phyloP scores from a whole-genome alignment of 2,797 vertebrate genomes.

The Botia kubotai region DNA sequence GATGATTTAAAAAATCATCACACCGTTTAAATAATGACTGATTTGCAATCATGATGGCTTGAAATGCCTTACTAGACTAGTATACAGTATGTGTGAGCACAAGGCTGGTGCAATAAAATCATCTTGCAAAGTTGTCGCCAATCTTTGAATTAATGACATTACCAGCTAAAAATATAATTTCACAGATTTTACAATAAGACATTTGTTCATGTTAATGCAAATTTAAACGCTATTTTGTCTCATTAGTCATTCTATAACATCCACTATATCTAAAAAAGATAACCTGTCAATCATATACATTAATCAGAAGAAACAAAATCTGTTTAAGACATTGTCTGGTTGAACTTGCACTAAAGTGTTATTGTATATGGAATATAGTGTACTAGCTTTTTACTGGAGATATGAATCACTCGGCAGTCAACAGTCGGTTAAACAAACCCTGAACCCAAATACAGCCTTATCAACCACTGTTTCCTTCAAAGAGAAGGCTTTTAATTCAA shows the following conservation, averaged over 20 bases:
- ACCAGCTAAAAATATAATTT: too few species aligned
- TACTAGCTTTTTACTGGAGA: background rate
- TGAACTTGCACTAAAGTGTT: background rate
- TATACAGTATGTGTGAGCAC: too few species aligned
- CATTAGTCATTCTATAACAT: background rate
- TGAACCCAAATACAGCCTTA: constrained; percentile 3
- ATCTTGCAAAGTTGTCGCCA: too few species aligned
- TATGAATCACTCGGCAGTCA: background rate
- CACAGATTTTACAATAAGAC: too few species aligned
- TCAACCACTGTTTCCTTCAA: constrained; percentile 1
- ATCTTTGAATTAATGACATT: too few species aligned
- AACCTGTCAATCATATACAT: background rate
- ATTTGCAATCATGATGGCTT: too few species aligned
- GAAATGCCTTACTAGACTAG: too few species aligned
- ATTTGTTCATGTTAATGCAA: background rate
- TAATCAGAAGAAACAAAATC: background rate
- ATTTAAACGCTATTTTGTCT: background rate
- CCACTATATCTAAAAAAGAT: too few species aligned
- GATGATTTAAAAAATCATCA: too few species aligned
- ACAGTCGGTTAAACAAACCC: constrained; percentile 4
- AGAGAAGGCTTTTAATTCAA: constrained; percentile 35
- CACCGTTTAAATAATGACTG: too few species aligned
- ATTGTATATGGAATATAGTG: background rate
- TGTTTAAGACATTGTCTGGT: background rate
- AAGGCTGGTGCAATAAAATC: too few species aligned